Percentiles rank a stretch among this genome's conserved stretches.
phyloP scores from a whole-genome alignment of 2,888 invertebrate species.

The Drosophila prolongata region DNA sequence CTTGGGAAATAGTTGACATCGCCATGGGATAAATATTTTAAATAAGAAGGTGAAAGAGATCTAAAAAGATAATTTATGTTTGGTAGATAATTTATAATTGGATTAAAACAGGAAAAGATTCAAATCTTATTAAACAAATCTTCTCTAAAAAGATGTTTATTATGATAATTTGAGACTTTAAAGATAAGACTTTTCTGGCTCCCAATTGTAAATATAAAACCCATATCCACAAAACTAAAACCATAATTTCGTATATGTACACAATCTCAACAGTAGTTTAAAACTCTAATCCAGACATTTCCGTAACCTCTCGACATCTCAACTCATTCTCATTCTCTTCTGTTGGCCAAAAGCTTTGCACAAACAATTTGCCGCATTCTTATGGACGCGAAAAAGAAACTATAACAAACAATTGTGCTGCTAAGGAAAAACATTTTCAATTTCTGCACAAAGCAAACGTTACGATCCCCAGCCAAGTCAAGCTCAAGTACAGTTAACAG shows the following conservation, averaged over 20 bases:
- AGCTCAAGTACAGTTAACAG: conserved; percentile 63
- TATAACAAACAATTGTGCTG: conserved; percentile 52
- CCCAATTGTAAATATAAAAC: too few species aligned
- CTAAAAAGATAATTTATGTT: not conserved
- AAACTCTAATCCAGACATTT: conserved; percentile 1
- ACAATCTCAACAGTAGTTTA: not conserved
- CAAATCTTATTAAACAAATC: not conserved
- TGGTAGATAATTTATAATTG: not conserved
- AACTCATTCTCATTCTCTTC: conserved; percentile 16
- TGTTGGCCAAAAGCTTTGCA: conserved; percentile 11
- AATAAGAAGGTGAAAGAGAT: not conserved
- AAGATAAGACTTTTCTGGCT: too few species aligned
- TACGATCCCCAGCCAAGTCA: conserved; percentile 24
- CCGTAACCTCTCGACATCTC: conserved; percentile 10
- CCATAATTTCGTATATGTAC: not conserved
- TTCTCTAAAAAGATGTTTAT: too few species aligned
- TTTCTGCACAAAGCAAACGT: conserved; percentile 47
- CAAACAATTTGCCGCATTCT: conserved; percentile 49
- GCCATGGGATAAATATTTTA: not conserved
- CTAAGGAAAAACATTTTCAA: conserved; percentile 55
- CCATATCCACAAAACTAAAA: not conserved
- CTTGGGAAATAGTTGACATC: not conserved
- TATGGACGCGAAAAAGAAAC: conserved; percentile 26
- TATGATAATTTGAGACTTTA: too few species aligned
- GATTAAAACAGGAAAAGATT: not conserved